These are phyloP conservation scores for Sinelater perroti DNA, from an alignment of 2,888 invertebrate genomes.

Conservation along the genomic window DNA sequence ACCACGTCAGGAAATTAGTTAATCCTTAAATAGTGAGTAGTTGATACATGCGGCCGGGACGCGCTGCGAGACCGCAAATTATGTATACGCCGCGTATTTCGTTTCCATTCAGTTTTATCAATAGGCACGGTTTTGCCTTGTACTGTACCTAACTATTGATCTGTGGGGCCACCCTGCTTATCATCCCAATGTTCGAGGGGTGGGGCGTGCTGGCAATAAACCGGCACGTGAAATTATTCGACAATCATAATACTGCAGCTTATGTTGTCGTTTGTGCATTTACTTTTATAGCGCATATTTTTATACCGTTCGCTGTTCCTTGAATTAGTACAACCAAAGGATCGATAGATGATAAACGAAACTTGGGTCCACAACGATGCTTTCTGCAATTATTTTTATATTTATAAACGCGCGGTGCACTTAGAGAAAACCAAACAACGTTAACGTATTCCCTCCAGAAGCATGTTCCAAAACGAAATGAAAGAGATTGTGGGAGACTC, in stretches of 20 bases:
- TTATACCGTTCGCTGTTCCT: not conserved
- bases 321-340: too few relatives aligned
- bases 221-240: constrained; percentile 23
- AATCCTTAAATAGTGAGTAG: constrained; percentile 34
- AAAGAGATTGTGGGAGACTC: constrained; percentile 28
- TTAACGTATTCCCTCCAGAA: not conserved
- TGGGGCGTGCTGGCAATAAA: constrained; percentile 19
- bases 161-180: constrained; percentile 27
- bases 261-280: not conserved
- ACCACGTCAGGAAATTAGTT: constrained; percentile 36
- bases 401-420: too few relatives aligned
- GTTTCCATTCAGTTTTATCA: constrained; percentile 7
- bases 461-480: constrained; percentile 19
- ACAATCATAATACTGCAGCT: constrained; percentile 5
- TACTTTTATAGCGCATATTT: constrained; percentile 3
- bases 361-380: not conserved
- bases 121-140: constrained; percentile 22
- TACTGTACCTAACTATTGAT: constrained; percentile 47
- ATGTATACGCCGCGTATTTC: constrained; percentile 22
- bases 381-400: not conserved
- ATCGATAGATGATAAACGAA: too few relatives aligned
- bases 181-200: constrained; percentile 12
- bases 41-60: constrained; percentile 17
- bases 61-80: constrained; percentile 20
- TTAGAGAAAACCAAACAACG: constrained; percentile 2